Conservation (phyloP, 2,797 vertebrate genomes). For the Urosaurus nigricauda region DNA sequence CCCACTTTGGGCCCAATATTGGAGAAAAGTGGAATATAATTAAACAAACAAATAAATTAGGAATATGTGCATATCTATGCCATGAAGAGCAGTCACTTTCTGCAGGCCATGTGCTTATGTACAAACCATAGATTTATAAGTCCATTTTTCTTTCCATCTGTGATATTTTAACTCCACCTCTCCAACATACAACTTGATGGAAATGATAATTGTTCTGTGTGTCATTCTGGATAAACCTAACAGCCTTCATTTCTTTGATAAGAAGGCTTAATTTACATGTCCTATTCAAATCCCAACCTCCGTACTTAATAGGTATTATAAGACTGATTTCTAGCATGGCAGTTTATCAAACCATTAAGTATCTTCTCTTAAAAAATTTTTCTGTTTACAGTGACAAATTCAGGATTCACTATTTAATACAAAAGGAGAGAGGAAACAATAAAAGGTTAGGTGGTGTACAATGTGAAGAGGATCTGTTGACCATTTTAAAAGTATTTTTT, state of each 20-base stretch:
- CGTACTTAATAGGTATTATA: slow-evolving; percentile 14
- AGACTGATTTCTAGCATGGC: slow-evolving; percentile 21
- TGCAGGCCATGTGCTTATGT: slow-evolving; percentile 49
- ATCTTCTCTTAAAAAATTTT: slow-evolving; percentile 5
- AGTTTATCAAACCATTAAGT: slow-evolving; percentile 33
- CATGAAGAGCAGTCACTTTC: background rate
- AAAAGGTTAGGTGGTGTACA: background rate
- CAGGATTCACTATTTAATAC: slow-evolving; percentile 1
- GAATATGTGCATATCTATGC: slow-evolving; percentile 14
- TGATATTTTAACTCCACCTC: slow-evolving; percentile 56
- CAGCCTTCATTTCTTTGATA: slow-evolving; percentile 56
- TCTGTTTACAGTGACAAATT: background rate
- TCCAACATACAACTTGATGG: slow-evolving; percentile 37
- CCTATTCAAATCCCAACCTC: slow-evolving; percentile 11
- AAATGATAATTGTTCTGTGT: slow-evolving; percentile 60
- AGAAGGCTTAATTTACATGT: slow-evolving; percentile 40
- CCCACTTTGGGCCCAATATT: too few species aligned
- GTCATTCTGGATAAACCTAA: slow-evolving; percentile 42
- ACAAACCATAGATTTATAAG: background rate
- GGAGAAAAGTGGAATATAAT: too few species aligned
- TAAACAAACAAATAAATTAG: slow-evolving; percentile 8
- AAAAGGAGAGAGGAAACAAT: background rate
- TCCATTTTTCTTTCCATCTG: slow-evolving; percentile 55
- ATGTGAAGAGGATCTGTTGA: background rate
- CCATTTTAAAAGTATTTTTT: too few species aligned